Conservation (phyloP, 2,888 invertebrate genomes). For the Diplolepis rosae region DNA sequence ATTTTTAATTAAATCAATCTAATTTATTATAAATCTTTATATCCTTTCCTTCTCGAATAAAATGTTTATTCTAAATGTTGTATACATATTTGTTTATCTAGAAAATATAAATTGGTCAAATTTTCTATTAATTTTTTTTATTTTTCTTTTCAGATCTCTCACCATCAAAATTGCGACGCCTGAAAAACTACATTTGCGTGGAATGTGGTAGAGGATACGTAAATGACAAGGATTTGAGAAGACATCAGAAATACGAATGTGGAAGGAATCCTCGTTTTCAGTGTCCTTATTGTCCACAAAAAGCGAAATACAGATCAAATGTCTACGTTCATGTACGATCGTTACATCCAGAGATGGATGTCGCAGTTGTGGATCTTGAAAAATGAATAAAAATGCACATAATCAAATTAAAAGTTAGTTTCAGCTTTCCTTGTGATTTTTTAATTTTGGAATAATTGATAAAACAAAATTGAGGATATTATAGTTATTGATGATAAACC, state of each 20-base stretch:
- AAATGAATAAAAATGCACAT: neutral
- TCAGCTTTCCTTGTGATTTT: neutral
- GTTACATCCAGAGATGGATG: slow-evolving; percentile 55
- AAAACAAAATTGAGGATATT: too few relatives aligned
- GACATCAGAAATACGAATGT: slow-evolving; percentile 57
- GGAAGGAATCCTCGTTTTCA: slow-evolving; percentile 56
- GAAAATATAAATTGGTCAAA: neutral
- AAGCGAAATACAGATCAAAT: slow-evolving; percentile 62
- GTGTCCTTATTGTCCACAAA: slow-evolving; percentile 53
- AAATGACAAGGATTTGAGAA: slow-evolving; percentile 48
- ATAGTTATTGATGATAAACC: too few relatives aligned
- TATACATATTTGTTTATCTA: neutral
- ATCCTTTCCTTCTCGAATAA: neutral
- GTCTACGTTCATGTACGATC: slow-evolving; percentile 63
- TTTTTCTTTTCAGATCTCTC: neutral
- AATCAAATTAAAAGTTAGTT: neutral
- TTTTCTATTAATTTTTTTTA: neutral
- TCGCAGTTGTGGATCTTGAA: slow-evolving; percentile 53
- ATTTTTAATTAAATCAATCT: neutral
- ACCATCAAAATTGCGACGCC: neutral
- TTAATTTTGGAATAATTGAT: too few relatives aligned
- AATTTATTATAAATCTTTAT: neutral
- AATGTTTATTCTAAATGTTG: neutral
- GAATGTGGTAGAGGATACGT: slow-evolving; percentile 47
- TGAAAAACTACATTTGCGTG: slow-evolving; percentile 48